Evolutionary conservation across 2,797 vertebrate species (phyloP), one percentile per base, ranked within the genome.

Genomic region (Pipistrellus kuhlii): DNA sequence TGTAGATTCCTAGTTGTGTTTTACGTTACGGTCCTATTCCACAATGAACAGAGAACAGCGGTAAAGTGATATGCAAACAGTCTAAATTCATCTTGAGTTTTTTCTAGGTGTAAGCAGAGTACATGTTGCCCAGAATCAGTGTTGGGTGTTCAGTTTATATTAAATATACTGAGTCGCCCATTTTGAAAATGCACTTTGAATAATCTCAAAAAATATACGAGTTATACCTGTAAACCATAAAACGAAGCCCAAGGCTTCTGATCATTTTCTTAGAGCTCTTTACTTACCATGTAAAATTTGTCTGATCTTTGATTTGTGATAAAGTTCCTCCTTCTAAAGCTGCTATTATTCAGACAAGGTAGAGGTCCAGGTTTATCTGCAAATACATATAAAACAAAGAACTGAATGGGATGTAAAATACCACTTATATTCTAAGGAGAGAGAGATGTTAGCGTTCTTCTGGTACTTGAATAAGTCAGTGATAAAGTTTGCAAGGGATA

Each of bases 171-270:
- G 98, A 98, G 97, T 97, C 96, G 95, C 98, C 98, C 98, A 95
- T 96, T 97, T 93, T 95, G 85, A 97, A 98, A 98, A 98, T 98
- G 98, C 98, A 98, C 98, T 98, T 98, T 98, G 98, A 98, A 97
- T 98, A 96, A 95, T 96, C 97, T 96, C 94, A 96, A 94, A 95
- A 97, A 93, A 66, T 95, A 96, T 71, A 97, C 94, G 97, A 95
- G 82, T 91, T 96, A 94, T 96, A 97, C 96, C 93, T 97, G 69
- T 95, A 96, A 98, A 98, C 96, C 96, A 96, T 95, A 97, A 46
- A 97, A 97, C 76, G 96, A 98, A 97, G 96, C 97, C 88, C 95
- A 97, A 97, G 83, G 97, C 96, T 96, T 98, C 98, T 97, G 85
- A 97, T 97, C 78, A 94, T 95, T 97, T 98, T 97, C 97, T 97